Percentiles rank a stretch among this genome's conserved stretches.
phyloP scores from a whole-genome alignment of 2,888 invertebrate genomes.

The Myopa tessellatipennis region DNA sequence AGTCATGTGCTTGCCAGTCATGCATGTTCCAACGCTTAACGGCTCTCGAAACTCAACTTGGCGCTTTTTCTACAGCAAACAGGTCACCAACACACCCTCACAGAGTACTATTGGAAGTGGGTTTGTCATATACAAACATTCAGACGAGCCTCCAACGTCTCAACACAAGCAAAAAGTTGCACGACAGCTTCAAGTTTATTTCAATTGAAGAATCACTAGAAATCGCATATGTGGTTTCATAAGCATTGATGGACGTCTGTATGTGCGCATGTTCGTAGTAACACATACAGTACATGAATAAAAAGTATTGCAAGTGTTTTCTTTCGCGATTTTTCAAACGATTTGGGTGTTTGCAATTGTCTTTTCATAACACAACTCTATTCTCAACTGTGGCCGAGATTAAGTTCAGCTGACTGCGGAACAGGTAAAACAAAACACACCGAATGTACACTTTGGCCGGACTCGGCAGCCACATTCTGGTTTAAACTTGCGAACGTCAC shows the following conservation, averaged over 20 bases:
- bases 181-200: constrained; percentile 46
- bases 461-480: too few relatives aligned
- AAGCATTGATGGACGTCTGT: neutral
- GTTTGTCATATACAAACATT: constrained; percentile 51
- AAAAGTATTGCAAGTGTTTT: too few relatives aligned
- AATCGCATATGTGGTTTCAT: constrained; percentile 12
- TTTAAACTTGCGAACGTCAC: too few relatives aligned
- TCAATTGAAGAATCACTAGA: constrained; percentile 26
- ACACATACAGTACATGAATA: too few relatives aligned
- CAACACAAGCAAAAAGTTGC: constrained; percentile 45
- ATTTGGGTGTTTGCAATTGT: too few relatives aligned
- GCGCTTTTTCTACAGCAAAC: constrained; percentile 28
- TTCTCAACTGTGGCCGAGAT: too few relatives aligned
- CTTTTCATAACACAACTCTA: too few relatives aligned
- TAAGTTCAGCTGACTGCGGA: too few relatives aligned
- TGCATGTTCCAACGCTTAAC: neutral
- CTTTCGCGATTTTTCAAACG: too few relatives aligned
- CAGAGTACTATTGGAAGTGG: constrained; percentile 42
- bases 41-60: neutral
- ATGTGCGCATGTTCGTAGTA: neutral
- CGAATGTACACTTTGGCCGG: too few relatives aligned
- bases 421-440: too few relatives aligned
- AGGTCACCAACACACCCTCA: constrained; percentile 20
- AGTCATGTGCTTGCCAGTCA: constrained; percentile 37
- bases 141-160: constrained; percentile 59